phyloP scores from a whole-genome alignment of 2,797 vertebrate species.

The Oryzias sinensis region DNA sequence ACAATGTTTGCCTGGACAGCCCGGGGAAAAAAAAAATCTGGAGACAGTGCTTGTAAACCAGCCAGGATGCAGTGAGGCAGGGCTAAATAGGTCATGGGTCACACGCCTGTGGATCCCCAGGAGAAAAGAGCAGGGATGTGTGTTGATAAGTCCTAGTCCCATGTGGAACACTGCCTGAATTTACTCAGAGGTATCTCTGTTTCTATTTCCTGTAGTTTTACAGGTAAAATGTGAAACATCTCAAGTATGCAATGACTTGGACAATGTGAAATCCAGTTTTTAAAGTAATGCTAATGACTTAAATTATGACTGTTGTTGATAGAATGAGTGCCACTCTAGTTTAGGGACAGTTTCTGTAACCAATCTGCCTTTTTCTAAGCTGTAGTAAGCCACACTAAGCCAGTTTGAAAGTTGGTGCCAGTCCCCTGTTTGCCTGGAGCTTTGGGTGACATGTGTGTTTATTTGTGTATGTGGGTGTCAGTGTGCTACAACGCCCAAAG shows the following conservation, averaged over 20 bases:
- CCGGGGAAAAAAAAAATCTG: constrained; percentile 34
- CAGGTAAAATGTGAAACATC: constrained; percentile 9
- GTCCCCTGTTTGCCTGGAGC: constrained; percentile 59
- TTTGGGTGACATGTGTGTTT: constrained; percentile 41
- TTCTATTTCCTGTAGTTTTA: constrained; percentile 10
- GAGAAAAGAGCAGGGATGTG: constrained; percentile 15
- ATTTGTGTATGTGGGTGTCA: constrained; percentile 10
- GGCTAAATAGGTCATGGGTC: constrained; percentile 54
- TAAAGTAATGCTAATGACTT: constrained; percentile 8
- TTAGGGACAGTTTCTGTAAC: constrained; percentile 55
- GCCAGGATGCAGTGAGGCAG: constrained; percentile 41
- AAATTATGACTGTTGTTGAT: constrained; percentile 17
- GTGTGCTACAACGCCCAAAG: constrained; percentile 64
- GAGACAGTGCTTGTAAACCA: constrained; percentile 36
- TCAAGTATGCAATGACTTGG: constrained; percentile 3
- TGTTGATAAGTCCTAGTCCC: constrained; percentile 26
- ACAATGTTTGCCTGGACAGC: constrained; percentile 40
- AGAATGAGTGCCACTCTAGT: constrained; percentile 41
- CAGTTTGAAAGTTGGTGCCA: constrained; percentile 62
- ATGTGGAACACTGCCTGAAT: constrained; percentile 4
- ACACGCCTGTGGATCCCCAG: constrained; percentile 16
- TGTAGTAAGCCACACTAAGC: constrained; percentile 54
- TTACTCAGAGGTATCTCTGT: constrained; percentile 4
- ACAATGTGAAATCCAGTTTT: constrained; percentile 10
- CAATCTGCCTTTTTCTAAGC: constrained; percentile 62